Percentiles rank a stretch among this genome's conserved stretches.
Evolutionary conservation across 2,797 vertebrate genomes (phyloP).

Genomic region (Microhierax caerulescens): DNA sequence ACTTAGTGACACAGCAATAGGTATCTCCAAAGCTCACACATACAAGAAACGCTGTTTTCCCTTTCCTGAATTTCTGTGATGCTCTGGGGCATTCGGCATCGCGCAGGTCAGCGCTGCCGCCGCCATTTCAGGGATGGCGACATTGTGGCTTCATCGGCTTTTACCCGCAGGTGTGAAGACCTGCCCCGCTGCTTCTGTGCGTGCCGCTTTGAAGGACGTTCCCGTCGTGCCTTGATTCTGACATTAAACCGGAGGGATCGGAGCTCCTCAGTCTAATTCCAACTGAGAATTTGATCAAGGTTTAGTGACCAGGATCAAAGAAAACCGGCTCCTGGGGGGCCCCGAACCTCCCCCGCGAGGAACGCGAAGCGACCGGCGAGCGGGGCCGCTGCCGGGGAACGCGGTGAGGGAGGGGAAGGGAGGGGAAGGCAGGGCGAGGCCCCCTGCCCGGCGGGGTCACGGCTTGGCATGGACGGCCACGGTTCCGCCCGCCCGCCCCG

Average conservation of each 20-base stretch:
- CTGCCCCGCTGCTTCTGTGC: background rate
- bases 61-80: background rate
- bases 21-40: rapidly evolving
- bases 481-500: no score
- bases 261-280: background rate
- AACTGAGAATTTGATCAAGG: rapidly evolving
- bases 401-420: no score
- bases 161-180: background rate
- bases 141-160: background rate
- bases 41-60: rapidly evolving
- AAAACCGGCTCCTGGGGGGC: rapidly evolving
- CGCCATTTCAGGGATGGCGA: background rate
- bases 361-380: rapidly evolving
- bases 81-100: no score
- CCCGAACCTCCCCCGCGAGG: rapidly evolving
- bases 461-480: no score
- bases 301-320: rapidly evolving
- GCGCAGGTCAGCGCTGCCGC: background rate
- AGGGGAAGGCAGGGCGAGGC: no score
- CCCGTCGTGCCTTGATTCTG: background rate
- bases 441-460: no score
- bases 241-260: rapidly evolving
- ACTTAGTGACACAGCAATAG: rapidly evolving
- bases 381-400: no score
- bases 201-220: background rate